These are phyloP conservation scores for Diaprepes abbreviatus DNA, from an alignment of 2,888 invertebrate species.

Conservation along the genomic window DNA sequence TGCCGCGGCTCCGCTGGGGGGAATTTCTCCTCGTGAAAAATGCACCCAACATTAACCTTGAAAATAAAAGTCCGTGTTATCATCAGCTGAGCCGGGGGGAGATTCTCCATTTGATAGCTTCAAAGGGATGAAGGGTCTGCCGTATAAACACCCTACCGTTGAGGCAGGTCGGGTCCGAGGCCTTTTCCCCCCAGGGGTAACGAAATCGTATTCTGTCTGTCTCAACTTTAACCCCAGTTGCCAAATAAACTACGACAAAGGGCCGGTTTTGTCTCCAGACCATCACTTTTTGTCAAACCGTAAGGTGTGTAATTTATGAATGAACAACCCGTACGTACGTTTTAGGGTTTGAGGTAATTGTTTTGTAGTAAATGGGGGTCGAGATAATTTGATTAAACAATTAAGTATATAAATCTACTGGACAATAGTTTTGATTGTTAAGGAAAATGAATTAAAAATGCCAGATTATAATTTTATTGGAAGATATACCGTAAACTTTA, in stretches of 20 bases:
- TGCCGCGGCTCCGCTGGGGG: constrained; percentile 15
- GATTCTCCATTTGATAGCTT: constrained; percentile 52
- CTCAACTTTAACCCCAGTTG: constrained; percentile 57
- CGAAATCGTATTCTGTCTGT: constrained; percentile 58
- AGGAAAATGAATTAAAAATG: no score
- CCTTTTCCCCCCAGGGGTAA: constrained; percentile 58
- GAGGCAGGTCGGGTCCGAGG: constrained; percentile 59
- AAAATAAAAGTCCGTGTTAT: constrained; percentile 58
- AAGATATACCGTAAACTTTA: no score
- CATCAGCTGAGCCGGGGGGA: constrained; percentile 56
- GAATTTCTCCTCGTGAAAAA: constrained; percentile 42
- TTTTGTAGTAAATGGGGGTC: background rate
- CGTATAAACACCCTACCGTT: constrained; percentile 59
- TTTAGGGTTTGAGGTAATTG: constrained; percentile 16
- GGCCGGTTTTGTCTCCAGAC: constrained; percentile 53
- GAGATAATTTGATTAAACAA: no score
- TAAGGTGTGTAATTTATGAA: constrained; percentile 43
- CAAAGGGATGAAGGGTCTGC: constrained; percentile 57
- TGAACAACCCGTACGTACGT: constrained; percentile 29
- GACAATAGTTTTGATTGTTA: no score
- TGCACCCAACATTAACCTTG: constrained; percentile 55
- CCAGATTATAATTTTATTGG: no score
- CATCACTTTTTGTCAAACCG: constrained; percentile 46
- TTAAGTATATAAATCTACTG: no score
- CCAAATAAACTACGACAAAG: constrained; percentile 57